These are phyloP conservation scores for Thereva unica DNA, from an alignment of 2,888 invertebrate genomes.

Conservation along the genomic window DNA sequence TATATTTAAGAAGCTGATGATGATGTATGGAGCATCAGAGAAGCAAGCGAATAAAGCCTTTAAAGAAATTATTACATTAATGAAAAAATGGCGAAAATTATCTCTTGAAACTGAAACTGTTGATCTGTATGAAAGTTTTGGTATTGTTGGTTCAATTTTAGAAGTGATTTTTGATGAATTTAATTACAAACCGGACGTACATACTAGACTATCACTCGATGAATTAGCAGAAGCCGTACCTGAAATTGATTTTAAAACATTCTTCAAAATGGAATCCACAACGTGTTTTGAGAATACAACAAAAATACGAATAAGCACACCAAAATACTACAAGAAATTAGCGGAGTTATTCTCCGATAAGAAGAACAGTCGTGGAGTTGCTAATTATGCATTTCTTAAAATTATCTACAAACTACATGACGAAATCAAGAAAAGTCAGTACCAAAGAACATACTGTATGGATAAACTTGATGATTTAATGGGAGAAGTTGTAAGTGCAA, in stretches of 20 bases:
- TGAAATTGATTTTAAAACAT: too few relatives aligned
- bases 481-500: constrained; percentile 6
- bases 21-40: constrained; percentile 6
- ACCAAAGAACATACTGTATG: constrained; percentile 4
- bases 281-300: neutral
- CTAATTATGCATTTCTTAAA: constrained; percentile 18
- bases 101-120: neutral
- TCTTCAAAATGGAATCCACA: too few relatives aligned
- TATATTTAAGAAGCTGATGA: constrained; percentile 2
- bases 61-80: constrained; percentile 13
- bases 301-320: neutral
- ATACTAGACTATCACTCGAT: too few relatives aligned
- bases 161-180: too few relatives aligned
- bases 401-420: constrained; percentile 15
- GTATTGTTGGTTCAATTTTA: neutral
- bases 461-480: neutral
- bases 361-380: neutral
- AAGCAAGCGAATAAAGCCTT: constrained; percentile 1
- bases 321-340: neutral
- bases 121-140: neutral
- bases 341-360: neutral
- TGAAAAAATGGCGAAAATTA: neutral
- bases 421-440: neutral
- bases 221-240: too few relatives aligned
- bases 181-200: too few relatives aligned